Evolutionary conservation across 1,140 invertebrate genomes (phyloP), one percentile per base, ranked within the genome.

Genomic region (Nomia melanderi): DNA sequence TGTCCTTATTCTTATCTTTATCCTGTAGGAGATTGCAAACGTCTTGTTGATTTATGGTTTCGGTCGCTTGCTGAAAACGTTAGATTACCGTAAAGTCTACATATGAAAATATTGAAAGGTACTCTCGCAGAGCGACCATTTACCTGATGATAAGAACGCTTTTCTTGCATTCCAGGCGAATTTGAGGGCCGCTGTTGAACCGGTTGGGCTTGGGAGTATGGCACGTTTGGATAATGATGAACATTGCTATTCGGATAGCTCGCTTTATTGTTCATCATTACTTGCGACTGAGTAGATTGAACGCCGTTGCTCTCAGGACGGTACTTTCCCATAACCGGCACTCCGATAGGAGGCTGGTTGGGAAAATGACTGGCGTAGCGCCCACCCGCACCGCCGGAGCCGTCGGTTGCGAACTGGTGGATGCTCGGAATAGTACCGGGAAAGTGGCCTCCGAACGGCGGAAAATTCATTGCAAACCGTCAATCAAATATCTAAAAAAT

Each of bases 391-490:
- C 91, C 88, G 36, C 90, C 89, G 75, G 92, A 92, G 81, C 94
- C 92, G 83, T 94, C 93, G 54, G 92, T 90, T 71, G 94, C 92
- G 83, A 94, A 94, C 85, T 95, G 94, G 90, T 94, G 94, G 77
- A 95, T 94, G 72, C 93, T 93, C 59, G 94, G 94, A 87, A 94
- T 94, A 50, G 93, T 92, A 81, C 93, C 92, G 73, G 94, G 93
- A 90, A 95, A 95, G 78, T 94, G 94, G 81, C 94, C 93, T 87
- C 94, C 94, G 87, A 94, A 95, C 79, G 94, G 94, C 87, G 94
- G 93, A 87, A 95, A 95, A 93, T 94, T 95, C 94, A 95, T 95
- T 90, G 88, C 88, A 87, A 84, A 86, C 78, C 84, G 87, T 91
- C 88, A 90, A 87, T 92, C 85, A 84, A 79, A 89, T 88, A 91